Conservation (phyloP, 1,140 invertebrate species). For the Pseudobourletiella spinata region DNA sequence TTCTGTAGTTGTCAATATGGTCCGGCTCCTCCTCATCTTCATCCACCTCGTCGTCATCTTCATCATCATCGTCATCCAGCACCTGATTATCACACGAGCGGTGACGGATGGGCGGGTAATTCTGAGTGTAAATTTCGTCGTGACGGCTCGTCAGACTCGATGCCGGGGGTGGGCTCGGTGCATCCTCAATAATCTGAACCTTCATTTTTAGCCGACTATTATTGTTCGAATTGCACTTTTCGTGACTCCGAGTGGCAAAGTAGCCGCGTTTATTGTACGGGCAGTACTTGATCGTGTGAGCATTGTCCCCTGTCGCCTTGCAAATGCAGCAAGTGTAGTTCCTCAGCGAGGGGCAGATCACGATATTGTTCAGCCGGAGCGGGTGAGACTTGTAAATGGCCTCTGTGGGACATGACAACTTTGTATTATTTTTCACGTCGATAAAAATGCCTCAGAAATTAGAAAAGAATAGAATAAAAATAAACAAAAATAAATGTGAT, state of each 20-base stretch:
- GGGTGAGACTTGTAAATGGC: conserved; percentile 19
- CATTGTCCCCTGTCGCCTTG: conserved; percentile 24
- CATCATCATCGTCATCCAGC: neutral
- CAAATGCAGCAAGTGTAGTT: conserved; percentile 22
- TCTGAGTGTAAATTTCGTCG: too few relatives aligned
- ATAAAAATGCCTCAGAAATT: too few relatives aligned
- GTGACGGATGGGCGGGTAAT: too few relatives aligned
- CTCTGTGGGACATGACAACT: too few relatives aligned
- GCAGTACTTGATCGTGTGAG: conserved; percentile 33
- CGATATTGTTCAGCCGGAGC: conserved; percentile 14
- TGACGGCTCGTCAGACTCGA: too few relatives aligned
- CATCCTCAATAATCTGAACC: neutral
- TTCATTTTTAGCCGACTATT: neutral
- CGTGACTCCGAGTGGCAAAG: conserved; percentile 15
- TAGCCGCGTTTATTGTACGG: conserved; percentile 24
- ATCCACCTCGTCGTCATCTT: neutral
- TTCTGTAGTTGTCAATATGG: too few relatives aligned
- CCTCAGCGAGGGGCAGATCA: conserved; percentile 18
- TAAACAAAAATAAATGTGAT: neutral
- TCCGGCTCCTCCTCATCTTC: too few relatives aligned
- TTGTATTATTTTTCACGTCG: too few relatives aligned
- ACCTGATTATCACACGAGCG: too few relatives aligned
- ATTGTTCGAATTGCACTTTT: conserved; percentile 3
- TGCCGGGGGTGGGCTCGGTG: too few relatives aligned
- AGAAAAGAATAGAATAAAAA: neutral